Conservation (phyloP, 2,888 invertebrate genomes). For the Amorpha juglandis region DNA sequence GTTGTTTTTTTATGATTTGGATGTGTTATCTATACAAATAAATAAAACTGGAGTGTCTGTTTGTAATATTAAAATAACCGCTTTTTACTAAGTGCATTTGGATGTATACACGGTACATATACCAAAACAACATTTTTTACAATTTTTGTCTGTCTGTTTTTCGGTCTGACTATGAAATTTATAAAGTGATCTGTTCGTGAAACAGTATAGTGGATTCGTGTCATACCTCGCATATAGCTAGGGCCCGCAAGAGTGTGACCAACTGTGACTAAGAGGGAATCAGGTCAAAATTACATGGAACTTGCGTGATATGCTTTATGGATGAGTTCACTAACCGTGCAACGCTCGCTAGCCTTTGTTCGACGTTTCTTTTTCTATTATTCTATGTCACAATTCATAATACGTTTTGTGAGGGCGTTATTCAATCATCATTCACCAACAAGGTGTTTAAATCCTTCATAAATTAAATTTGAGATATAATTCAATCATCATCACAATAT, state of each 20-base stretch:
- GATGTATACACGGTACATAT: too few species aligned
- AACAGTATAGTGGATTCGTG: neutral
- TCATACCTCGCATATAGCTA: conserved; percentile 15
- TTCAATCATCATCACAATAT: too few species aligned
- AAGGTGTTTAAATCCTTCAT: neutral
- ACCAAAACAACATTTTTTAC: too few species aligned
- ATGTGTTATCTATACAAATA: too few species aligned
- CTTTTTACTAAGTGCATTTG: too few species aligned
- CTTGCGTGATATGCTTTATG: conserved; percentile 8
- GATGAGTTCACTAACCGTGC: neutral
- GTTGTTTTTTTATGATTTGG: too few species aligned
- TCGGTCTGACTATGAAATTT: too few species aligned
- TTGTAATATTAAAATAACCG: too few species aligned
- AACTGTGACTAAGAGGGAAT: conserved; percentile 21
- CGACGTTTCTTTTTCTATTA: neutral
- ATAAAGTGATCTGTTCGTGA: neutral
- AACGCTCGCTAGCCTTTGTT: neutral
- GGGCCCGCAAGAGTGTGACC: conserved; percentile 13
- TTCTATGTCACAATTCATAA: neutral
- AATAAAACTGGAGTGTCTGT: too few species aligned
- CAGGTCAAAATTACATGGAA: conserved; percentile 27
- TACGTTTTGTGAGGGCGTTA: neutral
- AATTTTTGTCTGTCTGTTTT: too few species aligned
- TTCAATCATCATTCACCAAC: neutral
- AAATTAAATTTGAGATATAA: neutral